These are phyloP conservation scores for Dryoscopus gambensis DNA, from an alignment of 2,113 vertebrate species.

Conservation along the genomic window DNA sequence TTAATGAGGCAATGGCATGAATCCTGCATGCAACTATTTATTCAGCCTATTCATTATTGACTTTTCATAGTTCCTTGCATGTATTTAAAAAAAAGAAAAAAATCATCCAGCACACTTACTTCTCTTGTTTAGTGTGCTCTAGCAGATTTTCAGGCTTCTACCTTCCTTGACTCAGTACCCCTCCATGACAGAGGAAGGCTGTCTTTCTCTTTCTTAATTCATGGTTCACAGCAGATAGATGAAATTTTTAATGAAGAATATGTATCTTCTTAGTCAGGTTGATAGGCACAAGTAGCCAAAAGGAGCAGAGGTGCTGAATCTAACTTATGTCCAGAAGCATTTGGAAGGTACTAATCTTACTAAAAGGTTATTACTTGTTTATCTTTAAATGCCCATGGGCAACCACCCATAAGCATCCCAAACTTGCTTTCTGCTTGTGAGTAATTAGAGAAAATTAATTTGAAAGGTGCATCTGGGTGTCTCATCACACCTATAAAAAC, in stretches of 20 bases:
- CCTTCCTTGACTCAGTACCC: not conserved
- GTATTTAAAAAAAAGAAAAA: not conserved
- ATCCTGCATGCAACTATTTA: not conserved
- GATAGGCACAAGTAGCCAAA: not conserved
- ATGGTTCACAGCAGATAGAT: not conserved
- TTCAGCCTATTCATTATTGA: not conserved
- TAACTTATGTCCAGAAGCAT: not conserved
- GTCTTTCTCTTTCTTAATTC: not conserved
- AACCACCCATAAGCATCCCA: not conserved
- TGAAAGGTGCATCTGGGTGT: not conserved
- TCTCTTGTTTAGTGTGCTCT: not conserved
- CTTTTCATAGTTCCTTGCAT: not conserved
- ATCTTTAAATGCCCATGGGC: not conserved
- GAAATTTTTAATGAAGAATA: not conserved
- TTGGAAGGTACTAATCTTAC: not conserved
- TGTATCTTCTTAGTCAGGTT: not conserved
- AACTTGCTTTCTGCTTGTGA: not conserved
- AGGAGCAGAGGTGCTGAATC: not conserved
- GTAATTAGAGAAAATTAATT: not conserved
- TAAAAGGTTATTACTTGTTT: not conserved
- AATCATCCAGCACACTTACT: not conserved
- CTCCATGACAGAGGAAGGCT: not conserved
- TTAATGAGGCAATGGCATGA: conserved; percentile 35
- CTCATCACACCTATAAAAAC: not conserved
- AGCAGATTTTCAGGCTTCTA: not conserved